phyloP scores from a whole-genome alignment of 2,113 vertebrate species.

The Microcebus ravelobensis region DNA sequence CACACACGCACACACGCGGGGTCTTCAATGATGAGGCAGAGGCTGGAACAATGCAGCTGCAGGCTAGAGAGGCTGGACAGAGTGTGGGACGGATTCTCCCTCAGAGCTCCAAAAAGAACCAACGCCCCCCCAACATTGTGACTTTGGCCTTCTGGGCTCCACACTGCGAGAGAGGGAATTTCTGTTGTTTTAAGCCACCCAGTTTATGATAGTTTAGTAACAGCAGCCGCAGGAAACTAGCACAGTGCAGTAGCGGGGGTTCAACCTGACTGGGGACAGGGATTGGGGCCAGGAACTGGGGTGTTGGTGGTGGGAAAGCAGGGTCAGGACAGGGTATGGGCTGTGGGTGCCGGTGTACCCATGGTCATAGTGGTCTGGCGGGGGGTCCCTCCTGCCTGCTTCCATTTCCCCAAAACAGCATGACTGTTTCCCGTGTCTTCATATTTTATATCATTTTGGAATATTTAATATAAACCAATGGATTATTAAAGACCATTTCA shows the following conservation, averaged over 20 bases:
- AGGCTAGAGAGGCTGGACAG: not conserved
- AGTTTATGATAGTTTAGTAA: not conserved
- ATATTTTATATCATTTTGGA: slow-evolving; percentile 13
- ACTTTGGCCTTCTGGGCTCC: not conserved
- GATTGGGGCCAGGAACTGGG: not conserved
- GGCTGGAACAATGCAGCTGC: accelerated
- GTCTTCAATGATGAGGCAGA: not conserved
- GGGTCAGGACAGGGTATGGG: not conserved
- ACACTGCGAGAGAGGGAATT: not conserved
- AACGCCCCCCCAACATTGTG: not conserved
- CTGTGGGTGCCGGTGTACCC: accelerated
- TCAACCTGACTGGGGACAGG: too few relatives aligned
- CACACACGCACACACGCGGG: not conserved
- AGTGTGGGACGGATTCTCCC: not conserved
- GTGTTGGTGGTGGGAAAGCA: accelerated
- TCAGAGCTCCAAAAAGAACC: not conserved
- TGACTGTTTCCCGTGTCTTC: not conserved
- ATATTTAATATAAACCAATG: slow-evolving; percentile 56
- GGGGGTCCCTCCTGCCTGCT: not conserved
- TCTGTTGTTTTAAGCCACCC: not conserved
- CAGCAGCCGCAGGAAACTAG: accelerated
- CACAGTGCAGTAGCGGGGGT: accelerated
- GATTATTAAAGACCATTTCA: slow-evolving; percentile 67
- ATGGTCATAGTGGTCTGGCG: not conserved
- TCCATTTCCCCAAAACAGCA: not conserved